Evolutionary conservation across 2,113 vertebrate species (phyloP), one percentile per base, ranked within the genome.

Genomic region (Chionis minor): DNA sequence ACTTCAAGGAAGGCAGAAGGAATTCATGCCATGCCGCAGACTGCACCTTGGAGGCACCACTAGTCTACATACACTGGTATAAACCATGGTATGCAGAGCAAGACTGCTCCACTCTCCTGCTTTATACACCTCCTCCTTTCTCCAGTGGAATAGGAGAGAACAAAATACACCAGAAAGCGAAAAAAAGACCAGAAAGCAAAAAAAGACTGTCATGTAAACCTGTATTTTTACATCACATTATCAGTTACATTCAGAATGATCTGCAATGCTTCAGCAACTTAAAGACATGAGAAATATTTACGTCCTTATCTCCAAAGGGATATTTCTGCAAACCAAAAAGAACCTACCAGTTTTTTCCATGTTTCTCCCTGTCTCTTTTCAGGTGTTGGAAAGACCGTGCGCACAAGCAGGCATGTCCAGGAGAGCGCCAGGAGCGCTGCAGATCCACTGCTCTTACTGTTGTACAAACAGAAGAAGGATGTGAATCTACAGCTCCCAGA

Each of bases 301-400:
- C 74, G 32, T 45, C 24, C 45, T 10, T 21, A n/a, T 61, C n/a
- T 78, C 42, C 0, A 0, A 82, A 45, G 33, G 35, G 24, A 1
- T 49, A 55, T 49, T 79, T 88, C 51, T 63, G 52, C 63, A 83
- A 96, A 88, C 44, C 47, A 24, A 33, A 12, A 44, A 56, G 70
- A 24, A 98, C 99, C 87, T 97, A 99, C 99, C 99, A 99, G 97
- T 97, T 99, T 99, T 95, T 98, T 99, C 99, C 99, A 99, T 32
- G 98, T 95, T 80, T 99, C 98, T 63, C 99, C 99, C 71, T 99
- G 98, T 96, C 98, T 98, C 94, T 98, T 99, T 77, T 99, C 98
- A 69, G 98, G 97, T 0, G 95, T 95, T 59, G 98, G 97, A 96
- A 99, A 99, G 88, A 98, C 99, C 14, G 95, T 96, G 58, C 96